Percentiles rank a stretch among this genome's conserved stretches.
Evolutionary conservation across 2,797 vertebrate genomes (phyloP).

Genomic region (Pantherophis alleghaniensis): DNA sequence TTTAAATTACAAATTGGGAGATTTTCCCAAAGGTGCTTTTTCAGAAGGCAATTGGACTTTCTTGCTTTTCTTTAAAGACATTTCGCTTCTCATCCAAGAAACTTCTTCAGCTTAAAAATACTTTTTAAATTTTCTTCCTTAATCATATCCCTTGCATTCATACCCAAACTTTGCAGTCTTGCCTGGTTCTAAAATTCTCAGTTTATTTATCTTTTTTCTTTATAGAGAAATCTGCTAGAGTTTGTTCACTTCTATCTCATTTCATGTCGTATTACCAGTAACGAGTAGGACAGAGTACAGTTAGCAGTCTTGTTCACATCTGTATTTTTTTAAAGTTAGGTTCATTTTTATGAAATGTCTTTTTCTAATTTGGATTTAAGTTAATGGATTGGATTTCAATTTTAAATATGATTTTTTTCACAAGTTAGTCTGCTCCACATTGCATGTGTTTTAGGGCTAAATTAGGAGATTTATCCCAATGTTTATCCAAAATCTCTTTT

Average conservation of each 20-base stretch:
- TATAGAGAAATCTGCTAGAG: not conserved
- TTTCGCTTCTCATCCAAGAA: not conserved
- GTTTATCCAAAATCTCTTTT: not conserved
- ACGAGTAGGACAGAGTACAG: not conserved
- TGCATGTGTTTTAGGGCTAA: not conserved
- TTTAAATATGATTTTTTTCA: not conserved
- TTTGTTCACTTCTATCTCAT: not conserved
- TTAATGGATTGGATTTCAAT: not conserved
- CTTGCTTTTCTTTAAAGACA: not conserved
- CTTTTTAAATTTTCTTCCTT: not conserved
- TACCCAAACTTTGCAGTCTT: not conserved
- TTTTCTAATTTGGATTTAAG: not conserved
- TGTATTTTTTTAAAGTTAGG: not conserved
- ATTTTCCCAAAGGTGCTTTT: not conserved
- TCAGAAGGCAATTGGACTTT: not conserved
- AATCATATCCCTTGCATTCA: not conserved
- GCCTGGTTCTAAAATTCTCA: not conserved
- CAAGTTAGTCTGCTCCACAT: not conserved
- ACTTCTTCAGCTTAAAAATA: not conserved
- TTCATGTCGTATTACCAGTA: not conserved
- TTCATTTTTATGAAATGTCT: not conserved
- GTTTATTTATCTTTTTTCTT: not conserved
- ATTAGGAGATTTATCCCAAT: not conserved
- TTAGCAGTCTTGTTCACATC: not conserved
- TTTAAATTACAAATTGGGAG: not conserved